Base-by-base conservation (phyloP, 2,797 vertebrate species). In the Pseudomugil gertrudae region DNA sequence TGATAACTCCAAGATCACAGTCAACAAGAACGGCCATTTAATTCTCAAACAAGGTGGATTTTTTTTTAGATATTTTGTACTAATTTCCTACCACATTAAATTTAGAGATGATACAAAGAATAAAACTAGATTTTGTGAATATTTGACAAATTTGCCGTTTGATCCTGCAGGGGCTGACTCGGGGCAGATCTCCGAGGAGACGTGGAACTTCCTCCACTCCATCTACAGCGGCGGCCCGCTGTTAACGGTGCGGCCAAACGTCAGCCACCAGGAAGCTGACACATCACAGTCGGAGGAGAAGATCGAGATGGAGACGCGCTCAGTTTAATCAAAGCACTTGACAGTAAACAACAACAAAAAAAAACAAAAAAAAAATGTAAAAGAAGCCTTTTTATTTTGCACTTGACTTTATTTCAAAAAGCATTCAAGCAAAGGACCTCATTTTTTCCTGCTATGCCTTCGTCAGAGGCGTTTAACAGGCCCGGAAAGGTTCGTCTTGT, bases 131-230 rank as follows among this genome's bases (percentile, higher is more conserved):
- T n/a, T n/a, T 30, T 30, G 32, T 9, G 32, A 32, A 5, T 9
- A 32, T 17, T 19, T 15, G 17, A 21, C 5, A 48, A 13, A 17
- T 57, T 38, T 47, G n/a, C 52, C 67, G 57, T 17, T 8, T 21
- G 17, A 32, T 64, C 47, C 33, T 5, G 15, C 84, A 99, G 98
- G 97, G 84, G 97, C 98, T 3, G 98, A 99, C 92, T 99, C 97
- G 61, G 98, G 98, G 55, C 98, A 99, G 86, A 99, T 99, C 89
- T 99, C 97, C 1, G 97, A 98, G 83, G 97, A 99, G 92, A 99
- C 98, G 0, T 99, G 98, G 98, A 96, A 95, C 93, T 99, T 98
- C 89, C 95, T 99, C 36, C 94, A 97, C 83, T 96, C 94, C 1
- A 96, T 99, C 81, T 98, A 99, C 40, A 94, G 96, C 10, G 98